Evolutionary conservation across 2,797 vertebrate genomes (phyloP).

Genomic region (Pangasius larnaudii): DNA sequence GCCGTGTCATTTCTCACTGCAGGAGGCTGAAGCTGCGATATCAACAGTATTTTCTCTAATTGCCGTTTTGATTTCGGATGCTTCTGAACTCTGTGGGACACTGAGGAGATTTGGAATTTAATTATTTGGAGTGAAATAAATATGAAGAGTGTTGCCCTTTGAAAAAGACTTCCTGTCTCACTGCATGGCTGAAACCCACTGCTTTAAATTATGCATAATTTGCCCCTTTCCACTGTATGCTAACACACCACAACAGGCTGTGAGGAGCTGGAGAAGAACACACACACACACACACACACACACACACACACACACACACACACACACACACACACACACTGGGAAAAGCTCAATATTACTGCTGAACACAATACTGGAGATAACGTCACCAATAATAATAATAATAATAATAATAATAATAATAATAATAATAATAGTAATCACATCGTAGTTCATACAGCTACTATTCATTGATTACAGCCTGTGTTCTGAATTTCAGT

Average conservation of each 20-base stretch:
- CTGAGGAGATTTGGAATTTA: background rate
- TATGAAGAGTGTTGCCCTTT: background rate
- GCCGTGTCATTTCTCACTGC: background rate
- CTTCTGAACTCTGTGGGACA: conserved; percentile 18
- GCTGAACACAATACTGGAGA: background rate
- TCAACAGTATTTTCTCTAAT: conserved; percentile 19
- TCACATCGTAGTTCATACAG: background rate
- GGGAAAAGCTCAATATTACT: background rate
- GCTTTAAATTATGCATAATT: conserved; percentile 15
- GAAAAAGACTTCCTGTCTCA: background rate
- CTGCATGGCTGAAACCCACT: background rate
- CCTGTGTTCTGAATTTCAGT: background rate
- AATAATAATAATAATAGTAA: background rate
- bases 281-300: background rate
- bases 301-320: background rate
- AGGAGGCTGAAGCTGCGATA: background rate
- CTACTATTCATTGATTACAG: background rate
- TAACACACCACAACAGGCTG: conserved; percentile 1
- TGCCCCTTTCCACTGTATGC: background rate
- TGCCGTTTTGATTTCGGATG: background rate
- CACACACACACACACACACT: background rate
- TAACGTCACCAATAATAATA: too few species aligned
- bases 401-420: background rate
- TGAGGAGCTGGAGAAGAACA: background rate
- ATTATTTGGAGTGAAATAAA: conserved; percentile 22